These are phyloP conservation scores for Patiria pectinifera DNA, from an alignment of 53 echinoderm and acorn worm genomes.

Conservation along the genomic window DNA sequence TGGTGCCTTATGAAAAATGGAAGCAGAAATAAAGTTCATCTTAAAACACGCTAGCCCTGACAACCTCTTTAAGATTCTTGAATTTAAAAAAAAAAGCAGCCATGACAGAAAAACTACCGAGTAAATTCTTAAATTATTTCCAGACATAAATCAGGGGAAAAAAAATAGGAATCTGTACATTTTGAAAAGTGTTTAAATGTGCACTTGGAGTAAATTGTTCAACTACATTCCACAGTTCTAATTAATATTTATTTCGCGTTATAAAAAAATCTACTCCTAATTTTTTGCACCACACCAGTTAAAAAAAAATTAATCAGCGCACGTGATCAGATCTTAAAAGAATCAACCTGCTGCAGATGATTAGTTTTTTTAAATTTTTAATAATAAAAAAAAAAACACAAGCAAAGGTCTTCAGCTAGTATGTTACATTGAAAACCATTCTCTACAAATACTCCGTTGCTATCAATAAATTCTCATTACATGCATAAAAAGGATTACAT, in stretches of 20 bases:
- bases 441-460: constrained; percentile 8
- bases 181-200: not conserved
- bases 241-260: not conserved
- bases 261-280: not conserved
- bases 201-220: not conserved
- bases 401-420: constrained; percentile 8
- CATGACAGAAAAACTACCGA: too few relatives aligned
- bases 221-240: constrained; percentile 18
- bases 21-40: too few relatives aligned
- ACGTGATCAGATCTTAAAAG: constrained; percentile 7
- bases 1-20: too few relatives aligned
- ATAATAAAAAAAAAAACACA: not conserved
- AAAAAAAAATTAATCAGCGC: constrained; percentile 21
- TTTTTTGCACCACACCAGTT: not conserved
- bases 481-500: constrained; percentile 52
- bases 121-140: too few relatives aligned
- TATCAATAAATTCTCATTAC: constrained; percentile 42
- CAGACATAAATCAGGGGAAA: not conserved
- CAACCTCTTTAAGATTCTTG: too few relatives aligned
- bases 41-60: too few relatives aligned
- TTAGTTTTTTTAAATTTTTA: not conserved
- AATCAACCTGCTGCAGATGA: not conserved
- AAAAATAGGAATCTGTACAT: not conserved
- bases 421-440: constrained; percentile 49
- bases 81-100: too few relatives aligned